Base-by-base conservation (phyloP, 2,888 invertebrate genomes). In the Xestia sexstrigata region DNA sequence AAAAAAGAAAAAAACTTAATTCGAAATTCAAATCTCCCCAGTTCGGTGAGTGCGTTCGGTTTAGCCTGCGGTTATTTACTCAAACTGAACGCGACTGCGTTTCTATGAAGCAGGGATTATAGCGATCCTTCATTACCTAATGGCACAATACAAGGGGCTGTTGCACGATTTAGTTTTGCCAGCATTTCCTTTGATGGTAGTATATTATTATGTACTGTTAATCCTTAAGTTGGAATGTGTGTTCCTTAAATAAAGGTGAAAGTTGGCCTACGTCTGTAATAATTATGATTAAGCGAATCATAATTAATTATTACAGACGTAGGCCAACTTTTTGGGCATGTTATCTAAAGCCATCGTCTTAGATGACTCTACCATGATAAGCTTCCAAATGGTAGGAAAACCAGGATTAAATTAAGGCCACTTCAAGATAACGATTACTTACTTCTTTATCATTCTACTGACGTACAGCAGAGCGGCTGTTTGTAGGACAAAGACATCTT, bases 111-210 rank as follows among this genome's bases (percentile, higher is more conserved):
- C 84, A 79, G 81, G 94, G 94, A 95, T 95, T 95, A 95, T 91
- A 87, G 84, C 91, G 91, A 94, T 93, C 92, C 91, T 94, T 95
- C 94, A 95, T 95, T 95, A 94, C 90, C 90, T 94, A 95, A 85
- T 88, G 80, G 87, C 20, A 83, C 70, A 80, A 78, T 83, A 23
- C n/a, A 93, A 93, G 91, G 93, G 91, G 91, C 84, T 83, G 84
- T 81, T 74, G 76, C 84, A 79, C 81, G 83, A 88, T 88, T 88
- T 84, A 81, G 77, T 89, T 89, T 87, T 84, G 80, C 72, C 84
- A 86, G 84, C 67, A 30, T 58, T 67, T 42, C 78, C 42, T 83
- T 81, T 83, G 75, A 77, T 75, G 35, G 9, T 55, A 52, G 30
- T 75, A 70, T 67, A 77, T 84, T 67, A 77, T 84, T 55, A 74